Base-by-base conservation (phyloP, 2,113 vertebrate genomes). In the Megalops atlanticus region DNA sequence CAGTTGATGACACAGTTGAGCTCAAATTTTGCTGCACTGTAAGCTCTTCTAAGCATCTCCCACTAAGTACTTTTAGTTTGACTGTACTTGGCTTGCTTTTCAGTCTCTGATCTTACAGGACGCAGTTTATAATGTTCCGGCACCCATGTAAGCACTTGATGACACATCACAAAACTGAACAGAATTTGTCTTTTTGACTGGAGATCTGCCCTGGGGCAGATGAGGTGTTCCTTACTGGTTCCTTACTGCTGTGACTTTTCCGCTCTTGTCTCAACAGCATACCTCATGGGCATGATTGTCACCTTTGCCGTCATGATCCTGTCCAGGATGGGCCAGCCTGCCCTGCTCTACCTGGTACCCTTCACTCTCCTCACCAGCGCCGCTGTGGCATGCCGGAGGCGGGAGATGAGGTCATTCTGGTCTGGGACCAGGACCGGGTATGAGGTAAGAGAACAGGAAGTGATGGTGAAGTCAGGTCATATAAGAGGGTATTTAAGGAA, bases 301-400 rank as follows among this genome's bases (percentile, higher is more conserved):
- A 99, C 98, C 0, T 98, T 99, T 15, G 38, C 93, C 1, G 95
- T 96, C 82, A 89, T 99, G 94, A 91, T 96, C 43, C 73, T 98
- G 88, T 96, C 96, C 76, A 95, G 93, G 83, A 96, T 93, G 93
- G 97, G 96, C 58, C 98, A 99, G 82, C 98, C 98, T 2, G 98
- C 98, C 16, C 94, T 99, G 16, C 96, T 99, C 78, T 99, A 99
- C 81, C 91, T 99, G 41, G 98, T 99, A 80, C 98, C 98, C 0
- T 98, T 96, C 85, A 99, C 97, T 2, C 94, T 99, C 68, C 84
- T 97, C 76, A 93, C 95, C 64, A 94, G 94, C 15, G 90, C 94
- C 0, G 18, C 96, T 24, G 80, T 98, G 80, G 98, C 98, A 41
- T 95, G 91, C 87, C 95, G 85, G 68, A 94, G 96, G 81, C 94